Evolutionary conservation across 2,888 invertebrate genomes (phyloP).

Genomic region (Argyresthia goedartella): DNA sequence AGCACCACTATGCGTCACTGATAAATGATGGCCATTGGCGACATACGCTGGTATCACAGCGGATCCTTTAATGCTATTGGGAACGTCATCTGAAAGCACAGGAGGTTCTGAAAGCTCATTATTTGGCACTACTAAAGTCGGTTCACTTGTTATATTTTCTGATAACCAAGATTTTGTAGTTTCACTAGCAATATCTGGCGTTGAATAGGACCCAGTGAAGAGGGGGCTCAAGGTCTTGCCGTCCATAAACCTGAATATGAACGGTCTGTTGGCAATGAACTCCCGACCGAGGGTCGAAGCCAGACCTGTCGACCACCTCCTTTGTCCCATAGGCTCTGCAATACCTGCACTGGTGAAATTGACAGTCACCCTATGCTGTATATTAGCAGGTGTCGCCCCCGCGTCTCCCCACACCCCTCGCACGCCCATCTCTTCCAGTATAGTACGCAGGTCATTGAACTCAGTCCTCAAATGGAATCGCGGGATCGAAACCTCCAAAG

Average conservation of each 20-base stretch:
- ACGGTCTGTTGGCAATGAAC: conserved; percentile 12
- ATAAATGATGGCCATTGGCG: no score
- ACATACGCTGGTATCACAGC: no score
- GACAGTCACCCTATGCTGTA: neutral
- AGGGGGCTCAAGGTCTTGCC: neutral
- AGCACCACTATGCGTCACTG: no score
- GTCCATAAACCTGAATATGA: conserved; percentile 1
- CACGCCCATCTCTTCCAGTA: neutral
- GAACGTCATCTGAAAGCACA: no score
- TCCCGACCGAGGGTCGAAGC: conserved; percentile 16
- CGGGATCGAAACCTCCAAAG: conserved; percentile 25
- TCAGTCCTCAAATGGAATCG: conserved; percentile 19
- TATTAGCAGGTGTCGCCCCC: neutral
- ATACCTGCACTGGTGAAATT: conserved; percentile 2
- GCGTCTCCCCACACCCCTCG: neutral
- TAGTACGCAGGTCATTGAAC: neutral
- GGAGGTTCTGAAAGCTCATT: no score
- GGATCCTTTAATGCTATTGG: no score
- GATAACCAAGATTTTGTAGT: no score
- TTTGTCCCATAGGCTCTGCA: conserved; percentile 5
- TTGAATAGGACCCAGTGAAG: neutral
- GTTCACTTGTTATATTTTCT: no score
- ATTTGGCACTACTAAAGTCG: no score
- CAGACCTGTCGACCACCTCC: conserved; percentile 21
- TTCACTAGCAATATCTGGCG: neutral